Evolutionary conservation across 64 coral and sea anemone species (phyloP).

Genomic region (Pocillopora verrucosa): DNA sequence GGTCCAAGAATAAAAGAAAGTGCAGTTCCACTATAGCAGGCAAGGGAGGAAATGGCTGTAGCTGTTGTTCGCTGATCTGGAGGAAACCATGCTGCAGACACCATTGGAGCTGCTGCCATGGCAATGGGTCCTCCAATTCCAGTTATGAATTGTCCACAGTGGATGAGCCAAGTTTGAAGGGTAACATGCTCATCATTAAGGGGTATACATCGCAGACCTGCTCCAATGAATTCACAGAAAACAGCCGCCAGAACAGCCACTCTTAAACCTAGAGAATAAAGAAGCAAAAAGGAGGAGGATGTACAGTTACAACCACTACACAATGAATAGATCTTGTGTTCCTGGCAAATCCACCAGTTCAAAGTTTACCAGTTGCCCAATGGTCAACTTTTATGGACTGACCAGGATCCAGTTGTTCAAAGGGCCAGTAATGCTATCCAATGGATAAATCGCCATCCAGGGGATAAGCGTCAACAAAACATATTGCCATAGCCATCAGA

Average conservation of each 20-base stretch:
- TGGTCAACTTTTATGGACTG: no score
- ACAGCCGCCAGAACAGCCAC: slow-evolving; percentile 71
- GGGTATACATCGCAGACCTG: slow-evolving; percentile 80
- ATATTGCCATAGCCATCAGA: no score
- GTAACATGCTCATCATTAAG: slow-evolving; percentile 22
- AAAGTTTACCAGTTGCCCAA: no score
- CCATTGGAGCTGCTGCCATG: slow-evolving; percentile 89
- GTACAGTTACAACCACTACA: not conserved
- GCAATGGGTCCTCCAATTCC: slow-evolving; percentile 89
- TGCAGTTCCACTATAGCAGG: slow-evolving; percentile 88
- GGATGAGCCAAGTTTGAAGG: slow-evolving; percentile 54
- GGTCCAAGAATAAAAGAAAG: slow-evolving; percentile 85
- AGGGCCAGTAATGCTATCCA: no score
- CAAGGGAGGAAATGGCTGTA: slow-evolving; percentile 82
- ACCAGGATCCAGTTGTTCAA: no score
- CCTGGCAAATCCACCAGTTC: no score
- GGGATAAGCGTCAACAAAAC: no score
- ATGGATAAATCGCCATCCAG: no score
- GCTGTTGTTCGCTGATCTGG: slow-evolving; percentile 87
- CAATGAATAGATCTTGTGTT: no score
- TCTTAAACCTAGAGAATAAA: slow-evolving; percentile 63
- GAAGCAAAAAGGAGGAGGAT: not conserved
- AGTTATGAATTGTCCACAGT: slow-evolving; percentile 84
- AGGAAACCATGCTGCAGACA: slow-evolving; percentile 92
- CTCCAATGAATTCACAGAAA: slow-evolving; percentile 76